A percentile compares a stretch with the other conserved stretches of the same genome.
phyloP scores from a whole-genome alignment of 1,140 invertebrate genomes.

The Bombus pyrosoma region DNA sequence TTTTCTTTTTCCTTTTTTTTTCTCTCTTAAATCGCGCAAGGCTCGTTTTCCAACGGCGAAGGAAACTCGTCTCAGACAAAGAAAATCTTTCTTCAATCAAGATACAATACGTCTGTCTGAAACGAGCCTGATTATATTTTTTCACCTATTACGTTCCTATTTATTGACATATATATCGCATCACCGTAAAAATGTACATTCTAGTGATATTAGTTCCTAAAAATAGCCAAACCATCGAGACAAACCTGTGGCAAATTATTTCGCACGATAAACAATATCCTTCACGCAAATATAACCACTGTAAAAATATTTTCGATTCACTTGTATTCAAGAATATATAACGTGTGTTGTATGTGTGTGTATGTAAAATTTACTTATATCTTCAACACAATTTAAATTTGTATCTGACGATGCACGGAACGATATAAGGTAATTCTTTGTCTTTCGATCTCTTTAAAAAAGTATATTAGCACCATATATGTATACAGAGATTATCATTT shows the following conservation, averaged over 20 bases:
- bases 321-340: conserved; percentile 31
- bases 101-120: conserved; percentile 38
- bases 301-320: conserved; percentile 43
- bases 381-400: conserved; percentile 36
- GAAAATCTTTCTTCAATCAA: conserved; percentile 31
- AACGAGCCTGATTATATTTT: conserved; percentile 39
- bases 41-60: conserved; percentile 7
- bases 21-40: neutral
- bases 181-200: conserved; percentile 64
- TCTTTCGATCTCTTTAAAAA: conserved; percentile 39
- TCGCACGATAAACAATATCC: conserved; percentile 42
- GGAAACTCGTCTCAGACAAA: conserved; percentile 43
- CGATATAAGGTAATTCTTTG: conserved; percentile 20
- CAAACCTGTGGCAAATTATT: conserved; percentile 67
- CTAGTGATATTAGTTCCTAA: conserved; percentile 67
- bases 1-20: conserved; percentile 15
- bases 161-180: conserved; percentile 62
- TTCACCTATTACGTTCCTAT: conserved; percentile 49
- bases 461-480: conserved; percentile 48
- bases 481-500: neutral
- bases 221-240: conserved; percentile 50
- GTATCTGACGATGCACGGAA: conserved; percentile 24
- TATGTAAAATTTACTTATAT: conserved; percentile 22
- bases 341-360: neutral
- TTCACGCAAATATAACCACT: conserved; percentile 24